Conservation (phyloP, 2,888 invertebrate genomes). For the Abscondita cerata region DNA sequence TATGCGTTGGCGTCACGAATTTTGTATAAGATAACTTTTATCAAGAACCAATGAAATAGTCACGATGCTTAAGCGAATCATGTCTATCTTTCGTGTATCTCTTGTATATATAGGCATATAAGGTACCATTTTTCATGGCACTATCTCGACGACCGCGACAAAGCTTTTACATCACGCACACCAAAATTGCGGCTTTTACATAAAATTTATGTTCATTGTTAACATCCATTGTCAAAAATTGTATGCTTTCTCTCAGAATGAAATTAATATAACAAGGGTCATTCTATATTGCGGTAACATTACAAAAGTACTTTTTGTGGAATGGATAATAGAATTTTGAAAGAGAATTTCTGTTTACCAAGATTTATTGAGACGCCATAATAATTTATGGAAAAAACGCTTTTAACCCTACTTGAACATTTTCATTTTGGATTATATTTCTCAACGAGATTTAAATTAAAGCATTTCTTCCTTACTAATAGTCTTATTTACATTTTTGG, state of each 20-base stretch:
- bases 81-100: constrained; percentile 45
- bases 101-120: constrained; percentile 36
- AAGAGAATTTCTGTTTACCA: constrained; percentile 11
- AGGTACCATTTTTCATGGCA: constrained; percentile 42
- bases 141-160: constrained; percentile 39
- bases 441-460: too few species aligned
- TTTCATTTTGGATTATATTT: too few species aligned
- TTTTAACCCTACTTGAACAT: too few species aligned
- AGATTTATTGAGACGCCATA: constrained; percentile 6
- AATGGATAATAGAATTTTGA: constrained; percentile 11
- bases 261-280: constrained; percentile 30
- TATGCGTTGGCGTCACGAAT: constrained; percentile 16
- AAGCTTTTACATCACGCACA: constrained; percentile 40
- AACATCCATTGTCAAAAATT: constrained; percentile 39
- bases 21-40: constrained; percentile 17
- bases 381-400: background rate
- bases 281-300: constrained; percentile 14
- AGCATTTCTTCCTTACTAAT: too few species aligned
- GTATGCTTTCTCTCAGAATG: constrained; percentile 29
- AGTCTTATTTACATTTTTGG: too few species aligned
- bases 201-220: constrained; percentile 40
- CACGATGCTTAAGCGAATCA: constrained; percentile 43
- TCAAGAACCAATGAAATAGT: constrained; percentile 38
- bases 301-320: constrained; percentile 11
- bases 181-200: constrained; percentile 37